Percentiles rank a stretch among this genome's conserved stretches.
phyloP scores from a whole-genome alignment of 1,140 invertebrate genomes.

The Drosophila elegans region DNA sequence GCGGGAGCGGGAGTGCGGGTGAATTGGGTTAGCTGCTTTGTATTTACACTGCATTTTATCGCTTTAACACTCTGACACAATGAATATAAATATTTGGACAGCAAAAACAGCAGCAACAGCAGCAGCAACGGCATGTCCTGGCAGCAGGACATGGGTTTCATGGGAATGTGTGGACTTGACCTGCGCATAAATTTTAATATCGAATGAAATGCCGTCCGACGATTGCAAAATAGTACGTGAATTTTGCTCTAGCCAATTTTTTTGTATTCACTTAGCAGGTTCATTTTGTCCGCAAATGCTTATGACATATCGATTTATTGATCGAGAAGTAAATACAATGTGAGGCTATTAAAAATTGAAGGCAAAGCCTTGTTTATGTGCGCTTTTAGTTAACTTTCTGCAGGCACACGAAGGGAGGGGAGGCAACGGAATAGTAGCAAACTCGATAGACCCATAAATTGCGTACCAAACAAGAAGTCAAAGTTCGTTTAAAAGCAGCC shows the following conservation, averaged over 20 bases:
- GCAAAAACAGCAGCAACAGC: conserved; percentile 72
- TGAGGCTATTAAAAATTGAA: conserved; percentile 73
- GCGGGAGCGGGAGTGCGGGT: neutral
- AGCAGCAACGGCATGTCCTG: conserved; percentile 49
- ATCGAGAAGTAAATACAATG: conserved; percentile 60
- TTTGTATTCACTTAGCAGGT: conserved; percentile 47
- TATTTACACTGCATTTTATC: conserved; percentile 83
- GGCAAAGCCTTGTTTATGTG: conserved; percentile 73
- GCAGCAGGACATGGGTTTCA: conserved; percentile 65
- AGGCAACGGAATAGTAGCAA: conserved; percentile 29
- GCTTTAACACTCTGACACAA: conserved; percentile 83
- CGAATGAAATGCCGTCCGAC: conserved; percentile 64
- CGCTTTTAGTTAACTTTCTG: conserved; percentile 73
- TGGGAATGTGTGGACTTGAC: conserved; percentile 60
- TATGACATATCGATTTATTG: conserved; percentile 31
- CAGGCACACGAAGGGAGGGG: neutral
- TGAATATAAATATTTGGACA: conserved; percentile 83
- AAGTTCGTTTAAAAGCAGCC: conserved; percentile 71
- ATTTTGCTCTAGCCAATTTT: conserved; percentile 51
- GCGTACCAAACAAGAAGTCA: conserved; percentile 74
- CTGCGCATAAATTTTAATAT: conserved; percentile 80
- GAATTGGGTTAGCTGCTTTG: conserved; percentile 60
- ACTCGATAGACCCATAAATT: conserved; percentile 82
- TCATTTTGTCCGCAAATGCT: conserved; percentile 25
- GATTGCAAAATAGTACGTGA: conserved; percentile 46